Evolutionary conservation across 2,888 invertebrate species (phyloP).

Genomic region (Xestia ashworthii): DNA sequence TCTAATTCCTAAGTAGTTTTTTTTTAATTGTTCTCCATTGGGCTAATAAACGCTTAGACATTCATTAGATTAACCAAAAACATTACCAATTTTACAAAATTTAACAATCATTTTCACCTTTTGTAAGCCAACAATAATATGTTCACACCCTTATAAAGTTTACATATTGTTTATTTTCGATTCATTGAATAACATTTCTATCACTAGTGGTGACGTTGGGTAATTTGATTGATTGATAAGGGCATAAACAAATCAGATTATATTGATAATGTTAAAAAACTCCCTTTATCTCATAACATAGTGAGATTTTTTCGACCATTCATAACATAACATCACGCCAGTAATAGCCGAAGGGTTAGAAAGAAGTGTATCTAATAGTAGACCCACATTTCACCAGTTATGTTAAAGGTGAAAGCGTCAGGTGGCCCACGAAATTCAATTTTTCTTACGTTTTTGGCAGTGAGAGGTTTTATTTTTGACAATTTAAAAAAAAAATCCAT

Average conservation of each 20-base stretch:
- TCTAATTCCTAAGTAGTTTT: neutral
- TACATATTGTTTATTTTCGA: neutral
- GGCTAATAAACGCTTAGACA: neutral
- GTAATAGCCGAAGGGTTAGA: neutral
- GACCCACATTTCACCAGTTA: neutral
- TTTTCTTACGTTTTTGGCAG: too few species aligned
- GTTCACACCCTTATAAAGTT: neutral
- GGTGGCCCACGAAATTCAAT: too few species aligned
- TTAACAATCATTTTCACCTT: neutral
- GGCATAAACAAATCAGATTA: conserved; percentile 10
- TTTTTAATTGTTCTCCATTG: neutral
- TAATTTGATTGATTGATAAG: conserved; percentile 23
- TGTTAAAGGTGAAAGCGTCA: too few species aligned
- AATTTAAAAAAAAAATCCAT: too few species aligned
- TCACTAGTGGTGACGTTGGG: neutral
- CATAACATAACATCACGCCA: neutral
- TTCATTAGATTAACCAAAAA: neutral
- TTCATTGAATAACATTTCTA: conserved; percentile 18
- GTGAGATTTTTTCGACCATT: neutral
- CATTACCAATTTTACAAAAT: neutral
- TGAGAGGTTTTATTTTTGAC: too few species aligned
- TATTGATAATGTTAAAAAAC: conserved; percentile 23
- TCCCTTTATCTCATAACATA: neutral
- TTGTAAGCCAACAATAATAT: neutral
- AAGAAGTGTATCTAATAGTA: neutral